Base-by-base conservation (phyloP, 2,113 vertebrate species). In the Herpetotheres cachinnans region DNA sequence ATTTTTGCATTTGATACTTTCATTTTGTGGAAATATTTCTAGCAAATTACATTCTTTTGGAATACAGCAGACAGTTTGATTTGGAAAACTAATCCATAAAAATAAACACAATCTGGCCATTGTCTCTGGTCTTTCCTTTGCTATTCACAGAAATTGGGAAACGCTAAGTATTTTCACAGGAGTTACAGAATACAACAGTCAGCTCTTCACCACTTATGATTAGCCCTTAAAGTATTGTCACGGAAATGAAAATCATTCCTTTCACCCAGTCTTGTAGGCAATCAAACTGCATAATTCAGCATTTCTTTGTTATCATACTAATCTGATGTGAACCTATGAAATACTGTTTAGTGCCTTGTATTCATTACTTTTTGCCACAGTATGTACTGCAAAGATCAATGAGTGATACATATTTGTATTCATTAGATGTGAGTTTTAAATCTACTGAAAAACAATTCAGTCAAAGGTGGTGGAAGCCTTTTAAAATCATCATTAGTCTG, bases 81-180 rank as follows among this genome's bases (percentile, higher is more conserved):
- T 77, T 90, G 74, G n/a, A 91, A 95, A 97, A 76, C 32, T 82
- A 89, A 81, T 82, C 18, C 30, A 81, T 73, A 65, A 73, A 94
- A 94, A 89, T 88, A 94, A 96, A 94, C 63, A 87, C n/a, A 71
- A 86, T 94, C 81, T 94, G 30, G 5, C 11, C 27, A 81, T 86
- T 52, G 42, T 94, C 38, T 96, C 44, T 38, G 12, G 40, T 73
- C 70, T 74, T 89, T 87, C 44, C 16, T 88, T 76, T 44, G 34
- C 19, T 89, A 15, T 36, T 94, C 20, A 86, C 36, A 89, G 95
- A 93, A 96, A 78, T 5, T 79, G 38, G 14, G 50, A 94, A n/a
- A 38, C 7, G 5, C 10, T 94, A 87, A 89, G 26, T 66, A 17
- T 74, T 85, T 94, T 94, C 20, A 83, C n/a, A 63, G 30, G 2